Evolutionary conservation across 2,888 invertebrate genomes (phyloP), one percentile per base, ranked within the genome.

Genomic region (Cosmia pyralina): DNA sequence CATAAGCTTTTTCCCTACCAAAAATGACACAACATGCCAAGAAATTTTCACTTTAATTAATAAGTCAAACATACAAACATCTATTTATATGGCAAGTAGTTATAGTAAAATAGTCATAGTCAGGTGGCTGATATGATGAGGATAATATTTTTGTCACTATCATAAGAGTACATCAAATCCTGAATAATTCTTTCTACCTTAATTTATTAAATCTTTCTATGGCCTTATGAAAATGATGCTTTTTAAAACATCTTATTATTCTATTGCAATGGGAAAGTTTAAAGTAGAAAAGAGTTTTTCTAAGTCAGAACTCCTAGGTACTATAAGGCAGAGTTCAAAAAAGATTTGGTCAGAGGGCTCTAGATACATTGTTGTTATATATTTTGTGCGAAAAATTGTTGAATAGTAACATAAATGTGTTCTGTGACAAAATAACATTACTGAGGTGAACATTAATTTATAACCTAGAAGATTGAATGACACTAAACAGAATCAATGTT

Each of bases 401-500:
- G 17, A 13, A 2, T 19, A 66, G n/a, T 66, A 75, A 48, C 28
- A 4, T 3, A n/a, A n/a, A n/a, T 17, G 0, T 10, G 41, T 55
- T 19, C 28, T 50, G 4, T 38, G 0, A 53, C 34, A 34, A 7
- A 48, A 34, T 34, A 38, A 17, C 3, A 59, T n/a, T n/a, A 53
- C 38, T 19, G 0, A 48, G 0, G 13, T 53, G 34, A n/a, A 15
- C 15, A 60, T 70, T 38, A 2, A 44, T 6, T 28, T 50, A 28
- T 17, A 59, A 75, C 75, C 53, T 55, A 50, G 19, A 59, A 22
- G 10, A 15, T 63, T 19, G 50, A 28, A 15, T 69, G 41, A 38
- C 69, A 69, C n/a, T 60, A 62, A 17, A 58, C 44, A 46, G 71
- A 68, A 59, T 13, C 28, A 52, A 64, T 69, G 81, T 81, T 75